These are phyloP conservation scores for Acronicta psi DNA, from an alignment of 2,888 invertebrate species.

Conservation along the genomic window DNA sequence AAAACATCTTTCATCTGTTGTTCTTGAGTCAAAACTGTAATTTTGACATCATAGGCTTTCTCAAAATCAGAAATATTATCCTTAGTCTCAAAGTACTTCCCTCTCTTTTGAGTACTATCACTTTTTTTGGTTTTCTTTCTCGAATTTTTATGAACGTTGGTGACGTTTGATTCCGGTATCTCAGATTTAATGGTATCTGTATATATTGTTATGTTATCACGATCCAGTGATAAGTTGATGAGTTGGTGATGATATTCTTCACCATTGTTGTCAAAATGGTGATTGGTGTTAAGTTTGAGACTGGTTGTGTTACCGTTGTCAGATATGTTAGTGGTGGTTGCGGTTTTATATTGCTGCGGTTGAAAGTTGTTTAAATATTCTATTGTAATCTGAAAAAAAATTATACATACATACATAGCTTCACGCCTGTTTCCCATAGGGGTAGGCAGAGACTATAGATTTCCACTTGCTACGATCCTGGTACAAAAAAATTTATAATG, in stretches of 20 bases:
- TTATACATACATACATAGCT: no score
- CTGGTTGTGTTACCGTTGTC: not conserved
- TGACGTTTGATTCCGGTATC: slow-evolving; percentile 2
- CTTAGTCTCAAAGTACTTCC: slow-evolving; percentile 38
- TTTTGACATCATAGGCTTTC: slow-evolving; percentile 42
- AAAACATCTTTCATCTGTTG: slow-evolving; percentile 56
- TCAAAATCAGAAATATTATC: slow-evolving; percentile 53
- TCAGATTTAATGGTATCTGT: slow-evolving; percentile 24
- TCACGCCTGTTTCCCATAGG: no score
- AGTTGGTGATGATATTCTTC: not conserved
- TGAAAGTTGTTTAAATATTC: slow-evolving; percentile 20
- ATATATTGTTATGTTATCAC: slow-evolving; percentile 9
- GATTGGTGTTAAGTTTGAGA: not conserved
- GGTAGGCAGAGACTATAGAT: no score
- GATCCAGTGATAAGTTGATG: not conserved
- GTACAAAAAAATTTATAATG: no score
- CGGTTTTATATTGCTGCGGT: slow-evolving; percentile 1
- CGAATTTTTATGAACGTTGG: slow-evolving; percentile 2
- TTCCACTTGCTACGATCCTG: no score
- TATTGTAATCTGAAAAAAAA: slow-evolving; percentile 31
- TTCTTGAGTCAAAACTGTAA: slow-evolving; percentile 43
- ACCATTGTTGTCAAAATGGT: not conserved
- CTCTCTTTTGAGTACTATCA: slow-evolving; percentile 2
- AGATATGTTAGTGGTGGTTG: not conserved
- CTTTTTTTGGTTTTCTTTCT: not conserved